Evolutionary conservation across 2,888 invertebrate genomes (phyloP), one percentile per base, ranked within the genome.

Genomic region (Apamea sordens): DNA sequence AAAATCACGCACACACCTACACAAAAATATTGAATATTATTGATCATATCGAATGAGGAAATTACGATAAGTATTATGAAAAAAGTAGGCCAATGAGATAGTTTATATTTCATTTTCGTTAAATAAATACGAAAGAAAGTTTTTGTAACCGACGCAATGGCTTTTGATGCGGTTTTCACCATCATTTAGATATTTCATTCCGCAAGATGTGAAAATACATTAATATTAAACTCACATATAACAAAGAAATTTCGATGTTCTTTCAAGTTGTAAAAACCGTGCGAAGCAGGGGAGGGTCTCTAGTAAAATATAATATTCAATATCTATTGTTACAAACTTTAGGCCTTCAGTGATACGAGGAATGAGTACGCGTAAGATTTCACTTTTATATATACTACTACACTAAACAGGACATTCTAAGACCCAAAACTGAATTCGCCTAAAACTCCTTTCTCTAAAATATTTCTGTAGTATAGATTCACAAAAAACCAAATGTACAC

Each of bases 21-120:
- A 79, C 59, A 80, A 47, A 77, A 78, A 80, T 79, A 83, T 79
- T 86, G 83, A 88, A 88, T 81, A 86, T 87, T 85, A 86, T 69
- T 65, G 21, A 74, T 21, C 36, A 74, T 67, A 76, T 28, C 56
- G 44, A 76, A 67, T 24, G 50, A 41, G 47, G 21, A 63, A 73
- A 59, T 63, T 59, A 44, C 53, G 21, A 59, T n/a, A 53, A 50
- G 1, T 68, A 56, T 53, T 13, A 53, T 50, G 13, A n/a, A 70
- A 67, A 70, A 67, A 59, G n/a, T 84, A 85, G 76, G 80, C 85
- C 85, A 84, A 73, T 76, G 1, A 76, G 59, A 76, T 69, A 67
- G 63, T 71, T 47, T 53, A 18, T 0, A 32, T 5, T 59, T 56
- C 18, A 11, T 59, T 59, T 71, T 63, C 63, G n/a, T 56, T n/a